A percentile compares a stretch with the other conserved stretches of the same genome.
phyloP scores from a whole-genome alignment of 2,797 vertebrate genomes.

The Hephaestus fuliginosus region DNA sequence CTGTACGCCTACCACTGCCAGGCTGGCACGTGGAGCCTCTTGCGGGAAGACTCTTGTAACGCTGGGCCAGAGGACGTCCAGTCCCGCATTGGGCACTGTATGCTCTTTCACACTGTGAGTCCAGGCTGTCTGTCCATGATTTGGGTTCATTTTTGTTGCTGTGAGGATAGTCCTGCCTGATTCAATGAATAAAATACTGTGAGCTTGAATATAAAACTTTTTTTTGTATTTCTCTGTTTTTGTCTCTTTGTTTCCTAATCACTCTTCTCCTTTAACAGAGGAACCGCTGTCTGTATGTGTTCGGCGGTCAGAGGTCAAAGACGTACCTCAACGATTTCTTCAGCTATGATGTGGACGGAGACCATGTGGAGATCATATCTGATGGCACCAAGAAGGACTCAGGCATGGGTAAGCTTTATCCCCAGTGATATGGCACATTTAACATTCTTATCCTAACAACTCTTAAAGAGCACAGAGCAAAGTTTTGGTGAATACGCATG shows the following conservation, averaged over 20 bases:
- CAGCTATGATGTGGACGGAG: conserved; percentile 97
- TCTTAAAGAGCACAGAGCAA: no score
- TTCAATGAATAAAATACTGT: not conserved
- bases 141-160: not conserved
- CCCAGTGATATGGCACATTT: no score
- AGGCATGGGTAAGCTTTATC: conserved; percentile 92
- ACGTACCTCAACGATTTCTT: conserved; percentile 99
- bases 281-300: conserved; percentile 97
- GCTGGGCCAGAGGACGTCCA: conserved; percentile 98
- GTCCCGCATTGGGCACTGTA: conserved; percentile 98
- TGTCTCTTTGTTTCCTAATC: conserved; percentile 30
- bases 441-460: no score
- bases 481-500: no score
- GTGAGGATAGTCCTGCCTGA: not conserved
- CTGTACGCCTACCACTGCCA: conserved; percentile 96
- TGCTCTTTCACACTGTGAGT: conserved; percentile 94
- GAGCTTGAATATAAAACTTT: not conserved
- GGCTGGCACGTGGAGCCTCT: conserved; percentile 93
- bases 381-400: conserved; percentile 99
- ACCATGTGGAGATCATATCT: conserved; percentile 98
- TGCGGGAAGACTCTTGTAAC: conserved; percentile 97
- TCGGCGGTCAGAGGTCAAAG: conserved; percentile 98
- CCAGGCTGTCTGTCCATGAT: not conserved
- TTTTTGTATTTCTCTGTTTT: conserved; percentile 3
- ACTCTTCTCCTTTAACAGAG: conserved; percentile 83